Percentiles rank a stretch among this genome's conserved stretches.
phyloP scores from a whole-genome alignment of 1,140 invertebrate species.

The Drosophila chauvacae region DNA sequence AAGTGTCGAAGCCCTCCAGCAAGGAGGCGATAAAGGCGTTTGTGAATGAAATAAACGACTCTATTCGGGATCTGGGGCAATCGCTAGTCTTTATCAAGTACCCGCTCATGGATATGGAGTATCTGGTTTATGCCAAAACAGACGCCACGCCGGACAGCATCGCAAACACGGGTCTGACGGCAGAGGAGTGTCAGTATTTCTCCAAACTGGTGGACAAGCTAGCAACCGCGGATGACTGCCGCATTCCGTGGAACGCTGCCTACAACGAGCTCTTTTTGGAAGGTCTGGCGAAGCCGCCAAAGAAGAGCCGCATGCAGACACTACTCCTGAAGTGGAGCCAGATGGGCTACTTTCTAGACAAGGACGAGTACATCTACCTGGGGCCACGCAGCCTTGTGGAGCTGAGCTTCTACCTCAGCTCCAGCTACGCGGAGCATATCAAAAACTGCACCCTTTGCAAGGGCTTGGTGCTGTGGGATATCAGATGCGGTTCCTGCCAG shows the following conservation, averaged over 20 bases:
- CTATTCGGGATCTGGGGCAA: conserved; percentile 42
- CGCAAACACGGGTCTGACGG: conserved; percentile 37
- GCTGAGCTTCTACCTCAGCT: conserved; percentile 56
- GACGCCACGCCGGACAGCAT: conserved; percentile 53
- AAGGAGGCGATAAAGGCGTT: conserved; percentile 40
- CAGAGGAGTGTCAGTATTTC: conserved; percentile 69
- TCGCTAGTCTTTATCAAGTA: conserved; percentile 53
- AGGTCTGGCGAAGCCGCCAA: conserved; percentile 15
- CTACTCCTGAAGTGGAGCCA: conserved; percentile 52
- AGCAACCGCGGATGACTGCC: conserved; percentile 31
- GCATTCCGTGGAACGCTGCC: conserved; percentile 61
- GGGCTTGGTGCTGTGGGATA: conserved; percentile 66
- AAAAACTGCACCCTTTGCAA: conserved; percentile 64
- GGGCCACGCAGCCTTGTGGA: conserved; percentile 64
- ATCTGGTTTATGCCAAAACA: conserved; percentile 60
- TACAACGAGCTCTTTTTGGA: conserved; percentile 35
- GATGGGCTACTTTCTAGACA: conserved; percentile 65
- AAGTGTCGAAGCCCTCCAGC: conserved; percentile 48
- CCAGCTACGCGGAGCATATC: conserved; percentile 52
- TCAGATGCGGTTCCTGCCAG: conserved; percentile 54
- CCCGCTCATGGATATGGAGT: conserved; percentile 49
- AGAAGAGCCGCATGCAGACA: conserved; percentile 57
- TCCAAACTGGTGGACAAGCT: conserved; percentile 60
- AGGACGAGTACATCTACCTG: conserved; percentile 50
- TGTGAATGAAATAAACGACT: conserved; percentile 45